Conservation (phyloP, 2,113 vertebrate genomes). For the Dascyllus trimaculatus region DNA sequence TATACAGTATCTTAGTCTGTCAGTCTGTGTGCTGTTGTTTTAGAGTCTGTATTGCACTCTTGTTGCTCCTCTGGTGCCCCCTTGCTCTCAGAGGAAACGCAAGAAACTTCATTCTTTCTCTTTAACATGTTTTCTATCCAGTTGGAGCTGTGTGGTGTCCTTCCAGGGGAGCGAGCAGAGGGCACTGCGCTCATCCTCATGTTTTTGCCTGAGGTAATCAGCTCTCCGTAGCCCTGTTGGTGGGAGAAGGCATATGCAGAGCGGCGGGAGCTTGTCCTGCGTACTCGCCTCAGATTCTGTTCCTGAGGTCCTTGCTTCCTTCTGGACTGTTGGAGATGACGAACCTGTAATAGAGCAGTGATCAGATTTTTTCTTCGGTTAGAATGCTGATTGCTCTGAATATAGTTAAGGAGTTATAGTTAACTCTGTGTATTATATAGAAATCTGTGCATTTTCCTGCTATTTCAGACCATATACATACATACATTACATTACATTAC, state of each 20-base stretch:
- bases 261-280: constrained; percentile 87
- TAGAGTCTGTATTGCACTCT: constrained; percentile 21
- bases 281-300: constrained; percentile 80
- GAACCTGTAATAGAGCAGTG: constrained; percentile 77
- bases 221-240: constrained; percentile 88
- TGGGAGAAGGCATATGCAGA: constrained; percentile 90
- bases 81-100: constrained; percentile 63
- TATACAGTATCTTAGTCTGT: not conserved
- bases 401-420: no score
- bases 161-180: constrained; percentile 68
- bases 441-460: no score
- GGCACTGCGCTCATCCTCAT: constrained; percentile 79
- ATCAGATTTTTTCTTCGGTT: no score
- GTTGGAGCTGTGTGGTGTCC: constrained; percentile 69
- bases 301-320: constrained; percentile 80
- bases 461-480: no score
- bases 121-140: constrained; percentile 80
- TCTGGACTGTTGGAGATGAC: constrained; percentile 79
- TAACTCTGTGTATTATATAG: no score
- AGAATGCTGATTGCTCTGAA: no score
- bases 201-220: constrained; percentile 90
- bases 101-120: constrained; percentile 74
- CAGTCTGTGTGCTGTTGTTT: constrained; percentile 26
- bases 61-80: constrained; percentile 62
- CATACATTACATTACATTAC: no score